Conservation (phyloP, 2,888 invertebrate species). For the Limnephilus auricula region DNA sequence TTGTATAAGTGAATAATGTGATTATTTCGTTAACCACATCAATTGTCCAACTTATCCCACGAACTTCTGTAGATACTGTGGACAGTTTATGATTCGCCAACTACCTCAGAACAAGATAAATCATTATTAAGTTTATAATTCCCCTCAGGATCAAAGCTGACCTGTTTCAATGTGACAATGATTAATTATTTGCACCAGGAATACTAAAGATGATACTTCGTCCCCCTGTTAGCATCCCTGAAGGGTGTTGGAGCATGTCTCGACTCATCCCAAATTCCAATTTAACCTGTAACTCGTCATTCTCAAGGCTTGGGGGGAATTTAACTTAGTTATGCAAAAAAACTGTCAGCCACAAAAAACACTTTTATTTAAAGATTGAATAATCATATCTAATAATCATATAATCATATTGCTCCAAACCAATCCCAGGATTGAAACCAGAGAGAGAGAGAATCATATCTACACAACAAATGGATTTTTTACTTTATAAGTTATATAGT, state of each 20-base stretch:
- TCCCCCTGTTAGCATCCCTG: neutral
- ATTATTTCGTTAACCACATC: neutral
- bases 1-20: neutral
- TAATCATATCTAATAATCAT: too few relatives aligned
- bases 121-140: neutral
- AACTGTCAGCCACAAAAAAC: too few relatives aligned
- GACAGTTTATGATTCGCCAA: neutral
- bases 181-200: neutral
- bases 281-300: neutral
- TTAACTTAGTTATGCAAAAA: too few relatives aligned
- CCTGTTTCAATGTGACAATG: neutral
- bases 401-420: too few relatives aligned
- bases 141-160: neutral
- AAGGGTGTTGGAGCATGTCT: neutral
- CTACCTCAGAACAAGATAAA: neutral
- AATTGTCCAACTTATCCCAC: neutral
- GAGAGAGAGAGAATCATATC: too few relatives aligned
- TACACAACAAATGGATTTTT: too few relatives aligned
- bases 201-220: neutral
- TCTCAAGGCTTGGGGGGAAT: neutral
- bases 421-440: too few relatives aligned
- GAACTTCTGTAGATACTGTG: neutral
- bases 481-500: too few relatives aligned
- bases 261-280: neutral
- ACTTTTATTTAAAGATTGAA: too few relatives aligned